Conservation (phyloP, 2,797 vertebrate genomes). For the Propithecus deckenii region DNA sequence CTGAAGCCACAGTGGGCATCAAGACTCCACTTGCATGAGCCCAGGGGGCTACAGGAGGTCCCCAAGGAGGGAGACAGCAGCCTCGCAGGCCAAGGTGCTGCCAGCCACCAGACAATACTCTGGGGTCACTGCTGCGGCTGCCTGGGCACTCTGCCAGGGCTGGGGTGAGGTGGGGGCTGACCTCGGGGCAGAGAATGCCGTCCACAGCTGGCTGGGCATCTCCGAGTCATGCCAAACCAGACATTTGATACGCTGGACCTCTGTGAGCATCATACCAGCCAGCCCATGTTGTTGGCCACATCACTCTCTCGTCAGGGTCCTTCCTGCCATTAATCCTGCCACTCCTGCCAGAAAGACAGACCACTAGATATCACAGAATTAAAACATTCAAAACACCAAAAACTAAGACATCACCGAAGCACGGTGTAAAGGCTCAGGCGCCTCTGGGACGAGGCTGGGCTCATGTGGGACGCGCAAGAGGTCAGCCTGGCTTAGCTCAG, state of each 20-base stretch:
- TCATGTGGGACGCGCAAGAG: not conserved
- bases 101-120: not conserved
- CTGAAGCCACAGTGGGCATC: not conserved
- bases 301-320: not conserved
- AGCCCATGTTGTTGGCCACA: not conserved
- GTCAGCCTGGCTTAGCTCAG: not conserved
- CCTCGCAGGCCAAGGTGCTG: not conserved
- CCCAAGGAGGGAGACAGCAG: not conserved
- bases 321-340: not conserved
- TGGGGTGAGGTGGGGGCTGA: not conserved
- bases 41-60: not conserved
- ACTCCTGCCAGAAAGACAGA: not conserved
- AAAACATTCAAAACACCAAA: not conserved
- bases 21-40: not conserved
- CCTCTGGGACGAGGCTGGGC: too few relatives aligned
- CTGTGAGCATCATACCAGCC: slow-evolving; percentile 3
- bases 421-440: not conserved
- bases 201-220: not conserved
- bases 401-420: not conserved
- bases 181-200: slow-evolving; percentile 31
- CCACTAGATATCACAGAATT: not conserved
- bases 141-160: not conserved
- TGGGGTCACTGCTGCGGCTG: not conserved
- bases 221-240: not conserved
- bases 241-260: slow-evolving; percentile 32